These are phyloP conservation scores for Psettodes erumei DNA, from an alignment of 2,113 vertebrate species.

Conservation along the genomic window DNA sequence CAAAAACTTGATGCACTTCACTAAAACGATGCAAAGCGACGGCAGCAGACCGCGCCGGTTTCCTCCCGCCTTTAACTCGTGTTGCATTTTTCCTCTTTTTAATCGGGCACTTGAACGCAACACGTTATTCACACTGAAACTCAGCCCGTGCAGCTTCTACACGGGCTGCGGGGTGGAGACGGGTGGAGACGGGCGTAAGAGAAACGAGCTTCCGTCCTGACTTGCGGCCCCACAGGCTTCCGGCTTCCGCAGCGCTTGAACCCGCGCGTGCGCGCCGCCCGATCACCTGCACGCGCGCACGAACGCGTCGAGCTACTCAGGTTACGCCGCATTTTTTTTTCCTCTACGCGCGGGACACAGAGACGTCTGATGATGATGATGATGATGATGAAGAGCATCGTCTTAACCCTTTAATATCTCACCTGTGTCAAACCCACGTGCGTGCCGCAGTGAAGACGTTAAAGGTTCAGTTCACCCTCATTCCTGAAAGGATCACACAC, in stretches of 20 bases:
- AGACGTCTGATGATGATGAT: background rate
- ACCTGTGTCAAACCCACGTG: background rate
- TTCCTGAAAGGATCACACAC: no score
- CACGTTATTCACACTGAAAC: no score
- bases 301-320: slow-evolving; percentile 69
- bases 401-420: slow-evolving; percentile 27
- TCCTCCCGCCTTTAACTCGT: no score
- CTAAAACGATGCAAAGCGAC: background rate
- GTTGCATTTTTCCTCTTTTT: no score
- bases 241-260: no score
- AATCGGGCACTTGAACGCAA: no score
- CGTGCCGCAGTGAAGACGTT: no score
- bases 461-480: background rate
- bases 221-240: no score
- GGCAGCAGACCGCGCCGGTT: background rate
- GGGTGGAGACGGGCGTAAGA: no score
- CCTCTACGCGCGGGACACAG: background rate
- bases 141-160: no score
- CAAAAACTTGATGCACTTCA: background rate
- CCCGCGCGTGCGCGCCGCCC: background rate
- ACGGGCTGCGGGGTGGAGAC: no score
- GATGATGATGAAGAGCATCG: background rate
- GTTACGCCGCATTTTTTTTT: slow-evolving; percentile 71
- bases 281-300: slow-evolving; percentile 59
- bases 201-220: no score